These are phyloP conservation scores for Iphiclides podalirius DNA, from an alignment of 2,888 invertebrate genomes.

Conservation along the genomic window DNA sequence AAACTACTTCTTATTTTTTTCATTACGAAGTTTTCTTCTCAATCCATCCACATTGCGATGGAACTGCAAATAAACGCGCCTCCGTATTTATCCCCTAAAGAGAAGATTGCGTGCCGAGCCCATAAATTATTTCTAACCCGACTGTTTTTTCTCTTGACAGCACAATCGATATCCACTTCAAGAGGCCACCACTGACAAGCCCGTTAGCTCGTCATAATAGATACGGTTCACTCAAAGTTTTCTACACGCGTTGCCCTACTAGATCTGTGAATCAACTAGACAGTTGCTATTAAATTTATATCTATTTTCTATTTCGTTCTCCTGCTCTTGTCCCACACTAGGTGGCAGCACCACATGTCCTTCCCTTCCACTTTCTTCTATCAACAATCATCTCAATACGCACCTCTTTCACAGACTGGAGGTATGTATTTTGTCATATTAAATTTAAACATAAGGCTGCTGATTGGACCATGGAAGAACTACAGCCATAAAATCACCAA, in stretches of 20 bases:
- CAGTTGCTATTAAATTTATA: no score
- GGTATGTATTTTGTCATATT: no score
- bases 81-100: conserved; percentile 14
- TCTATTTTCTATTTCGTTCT: no score
- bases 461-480: no score
- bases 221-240: conserved; percentile 5
- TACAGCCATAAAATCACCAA: no score
- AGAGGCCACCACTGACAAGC: conserved; percentile 15
- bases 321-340: no score
- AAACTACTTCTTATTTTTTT: no score
- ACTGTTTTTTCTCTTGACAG: conserved; percentile 15
- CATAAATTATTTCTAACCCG: conserved; percentile 18
- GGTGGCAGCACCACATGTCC: no score
- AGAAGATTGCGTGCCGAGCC: conserved; percentile 4
- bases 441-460: no score
- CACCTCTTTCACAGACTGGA: no score
- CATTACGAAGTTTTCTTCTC: neutral
- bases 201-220: conserved; percentile 18
- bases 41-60: conserved; percentile 10
- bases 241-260: neutral
- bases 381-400: no score
- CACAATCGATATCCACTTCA: conserved; percentile 18
- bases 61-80: conserved; percentile 1
- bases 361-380: no score
- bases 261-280: neutral